Percentiles rank a stretch among this genome's conserved stretches.
Evolutionary conservation across 2,888 invertebrate species (phyloP).

Genomic region (Drosophila cognata): DNA sequence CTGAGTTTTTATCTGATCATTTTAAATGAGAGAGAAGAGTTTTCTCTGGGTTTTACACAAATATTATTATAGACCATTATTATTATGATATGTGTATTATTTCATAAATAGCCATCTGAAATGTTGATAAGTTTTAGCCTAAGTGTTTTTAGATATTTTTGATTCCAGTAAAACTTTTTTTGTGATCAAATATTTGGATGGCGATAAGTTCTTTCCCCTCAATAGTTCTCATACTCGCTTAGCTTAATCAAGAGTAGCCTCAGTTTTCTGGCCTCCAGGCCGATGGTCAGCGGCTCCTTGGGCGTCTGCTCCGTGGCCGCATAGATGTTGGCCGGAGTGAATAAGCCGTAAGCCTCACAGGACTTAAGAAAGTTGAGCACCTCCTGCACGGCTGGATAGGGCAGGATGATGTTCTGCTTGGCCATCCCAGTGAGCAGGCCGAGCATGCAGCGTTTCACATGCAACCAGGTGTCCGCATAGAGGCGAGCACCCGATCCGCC

Average conservation of each 20-base stretch:
- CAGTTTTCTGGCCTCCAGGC: slow-evolving; percentile 84
- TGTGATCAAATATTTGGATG: not conserved
- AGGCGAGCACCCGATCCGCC: slow-evolving; percentile 88
- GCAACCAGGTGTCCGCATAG: slow-evolving; percentile 99
- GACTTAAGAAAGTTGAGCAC: slow-evolving; percentile 93
- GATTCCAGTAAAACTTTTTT: not conserved
- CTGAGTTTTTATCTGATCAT: not conserved
- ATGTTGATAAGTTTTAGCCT: not conserved
- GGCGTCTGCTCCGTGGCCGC: slow-evolving; percentile 80
- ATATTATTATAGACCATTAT: not conserved
- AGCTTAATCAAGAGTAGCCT: slow-evolving; percentile 82
- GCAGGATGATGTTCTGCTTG: slow-evolving; percentile 93
- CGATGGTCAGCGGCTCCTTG: slow-evolving; percentile 83
- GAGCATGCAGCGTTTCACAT: slow-evolving; percentile 97
- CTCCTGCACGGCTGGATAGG: slow-evolving; percentile 92
- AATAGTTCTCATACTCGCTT: slow-evolving; percentile 83
- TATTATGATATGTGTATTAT: not conserved
- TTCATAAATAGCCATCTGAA: not conserved
- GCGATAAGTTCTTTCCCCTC: not conserved
- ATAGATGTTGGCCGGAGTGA: slow-evolving; percentile 83
- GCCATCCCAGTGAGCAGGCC: slow-evolving; percentile 93
- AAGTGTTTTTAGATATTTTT: not conserved
- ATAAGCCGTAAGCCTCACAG: slow-evolving; percentile 88
- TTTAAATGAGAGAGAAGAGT: not conserved
- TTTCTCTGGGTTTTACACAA: not conserved